Evolutionary conservation across 2,113 vertebrate genomes (phyloP), one percentile per base, ranked within the genome.

Genomic region (Hoplias malabaricus): DNA sequence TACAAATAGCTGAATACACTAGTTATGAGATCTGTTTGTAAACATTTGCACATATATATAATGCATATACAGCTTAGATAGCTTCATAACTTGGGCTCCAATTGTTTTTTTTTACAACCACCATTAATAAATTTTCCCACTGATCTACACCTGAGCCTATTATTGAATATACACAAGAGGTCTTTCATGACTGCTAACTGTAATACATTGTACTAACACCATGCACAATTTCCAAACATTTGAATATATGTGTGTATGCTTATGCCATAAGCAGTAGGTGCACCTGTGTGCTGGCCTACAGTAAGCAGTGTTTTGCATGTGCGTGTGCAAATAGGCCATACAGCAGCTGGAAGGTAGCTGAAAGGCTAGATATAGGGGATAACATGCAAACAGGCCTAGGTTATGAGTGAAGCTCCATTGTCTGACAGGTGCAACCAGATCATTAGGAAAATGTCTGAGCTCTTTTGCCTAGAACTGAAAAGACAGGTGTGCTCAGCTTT

Each of bases 301-400:
- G 43, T 73, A 78, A 62, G 73, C 38, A 48, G 48, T 75, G 79
- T 75, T 87, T 87, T 87, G 85, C 83, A 87, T 87, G 78, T 34
- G 57, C 75, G 77, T 43, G 46, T 82, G 73, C 56, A 57, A 69
- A 46, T 21, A 68, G 50, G 46, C 14, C 40, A 62, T 43, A 72
- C 25, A 72, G 69, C 36, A 13, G 48, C 4, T 68, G 70, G 27
- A 34, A 56, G 53, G 23, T 13, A 70, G 71, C 78, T 68, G 53
- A 71, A 81, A 75, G 74, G 71, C 27, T 66, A 79, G 82, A 85
- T 82, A 62, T 23, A 53, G n/a, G 50, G 82, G 83, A 84, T 82
- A 85, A 84, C 57, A 87, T 87, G 85, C 85, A 87, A 87, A 87
- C 78, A 6, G 29, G 66, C 21, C 2, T 13, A 31, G 43, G 34